Evolutionary conservation across 2,888 invertebrate genomes (phyloP).

Genomic region (Drosophila maculinotata): DNA sequence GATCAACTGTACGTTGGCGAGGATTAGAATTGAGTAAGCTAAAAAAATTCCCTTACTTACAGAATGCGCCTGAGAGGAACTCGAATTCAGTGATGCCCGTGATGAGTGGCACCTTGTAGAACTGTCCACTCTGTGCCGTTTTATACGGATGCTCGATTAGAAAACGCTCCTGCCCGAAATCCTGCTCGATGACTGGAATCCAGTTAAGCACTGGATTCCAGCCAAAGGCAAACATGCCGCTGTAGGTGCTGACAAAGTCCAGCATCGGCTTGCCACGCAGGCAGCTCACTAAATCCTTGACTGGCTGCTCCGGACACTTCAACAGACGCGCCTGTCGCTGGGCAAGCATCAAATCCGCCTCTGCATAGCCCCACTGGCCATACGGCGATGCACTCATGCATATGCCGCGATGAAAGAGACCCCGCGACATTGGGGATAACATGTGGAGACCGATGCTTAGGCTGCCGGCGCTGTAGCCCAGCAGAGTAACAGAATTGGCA

Average conservation of each 20-base stretch:
- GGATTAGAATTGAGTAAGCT: background rate
- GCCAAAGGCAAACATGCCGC: slow-evolving; percentile 81
- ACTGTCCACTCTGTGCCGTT: slow-evolving; percentile 86
- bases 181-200: slow-evolving; percentile 88
- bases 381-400: slow-evolving; percentile 88
- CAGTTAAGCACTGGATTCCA: slow-evolving; percentile 85
- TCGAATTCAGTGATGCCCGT: slow-evolving; percentile 89
- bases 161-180: slow-evolving; percentile 88
- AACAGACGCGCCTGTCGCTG: slow-evolving; percentile 87
- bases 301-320: slow-evolving; percentile 86
- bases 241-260: slow-evolving; percentile 72
- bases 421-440: slow-evolving; percentile 89
- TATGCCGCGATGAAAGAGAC: slow-evolving; percentile 89
- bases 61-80: slow-evolving; percentile 87
- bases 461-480: slow-evolving; percentile 87
- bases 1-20: slow-evolving; percentile 65
- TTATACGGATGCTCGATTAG: slow-evolving; percentile 87
- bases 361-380: slow-evolving; percentile 85
- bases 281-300: slow-evolving; percentile 87
- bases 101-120: slow-evolving; percentile 88
- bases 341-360: slow-evolving; percentile 86
- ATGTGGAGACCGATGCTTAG: slow-evolving; percentile 86
- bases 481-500: slow-evolving; percentile 87
- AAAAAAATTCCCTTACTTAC: slow-evolving; percentile 57
- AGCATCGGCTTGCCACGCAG: slow-evolving; percentile 84